phyloP scores from a whole-genome alignment of 2,113 vertebrate species.

The Lota lota region DNA sequence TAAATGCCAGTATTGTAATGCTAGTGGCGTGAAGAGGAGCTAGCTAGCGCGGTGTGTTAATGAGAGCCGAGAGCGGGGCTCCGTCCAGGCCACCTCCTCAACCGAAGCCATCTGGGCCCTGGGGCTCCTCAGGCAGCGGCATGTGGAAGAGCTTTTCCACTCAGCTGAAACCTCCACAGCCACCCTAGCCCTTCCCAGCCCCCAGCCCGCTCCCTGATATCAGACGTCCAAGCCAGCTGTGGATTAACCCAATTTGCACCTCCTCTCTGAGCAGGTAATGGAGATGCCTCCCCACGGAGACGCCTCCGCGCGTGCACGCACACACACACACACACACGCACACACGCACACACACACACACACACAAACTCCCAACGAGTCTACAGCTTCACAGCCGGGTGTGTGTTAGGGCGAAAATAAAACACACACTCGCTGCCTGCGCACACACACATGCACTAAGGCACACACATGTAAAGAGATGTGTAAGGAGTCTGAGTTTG shows the following conservation, averaged over 20 bases:
- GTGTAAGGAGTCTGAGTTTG: constrained; percentile 39
- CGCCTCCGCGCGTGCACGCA: constrained; percentile 2
- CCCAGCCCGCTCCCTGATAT: constrained; percentile 17
- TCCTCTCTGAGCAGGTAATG: constrained; percentile 52
- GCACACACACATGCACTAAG: constrained; percentile 7
- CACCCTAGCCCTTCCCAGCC: not conserved
- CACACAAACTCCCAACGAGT: not conserved
- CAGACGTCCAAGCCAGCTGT: constrained; percentile 62
- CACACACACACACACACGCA: not conserved
- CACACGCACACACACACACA: not conserved
- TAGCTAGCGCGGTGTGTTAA: too few species aligned
- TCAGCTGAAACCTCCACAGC: constrained; percentile 28
- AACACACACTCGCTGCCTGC: constrained; percentile 13
- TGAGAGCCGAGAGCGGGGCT: constrained; percentile 10
- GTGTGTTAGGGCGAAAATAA: constrained; percentile 42
- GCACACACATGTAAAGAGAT: constrained; percentile 6
- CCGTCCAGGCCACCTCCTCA: constrained; percentile 58
- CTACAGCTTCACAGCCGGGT: constrained; percentile 41
- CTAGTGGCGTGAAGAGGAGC: too few species aligned
- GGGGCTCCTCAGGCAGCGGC: constrained; percentile 47
- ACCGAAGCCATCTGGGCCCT: constrained; percentile 70
- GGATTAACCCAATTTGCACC: constrained; percentile 74
- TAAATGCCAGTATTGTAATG: too few species aligned
- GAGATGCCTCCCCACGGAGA: constrained; percentile 31
- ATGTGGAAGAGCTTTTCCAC: constrained; percentile 74